Conservation (phyloP, 1,140 invertebrate genomes). For the Contarinia nasturtii region DNA sequence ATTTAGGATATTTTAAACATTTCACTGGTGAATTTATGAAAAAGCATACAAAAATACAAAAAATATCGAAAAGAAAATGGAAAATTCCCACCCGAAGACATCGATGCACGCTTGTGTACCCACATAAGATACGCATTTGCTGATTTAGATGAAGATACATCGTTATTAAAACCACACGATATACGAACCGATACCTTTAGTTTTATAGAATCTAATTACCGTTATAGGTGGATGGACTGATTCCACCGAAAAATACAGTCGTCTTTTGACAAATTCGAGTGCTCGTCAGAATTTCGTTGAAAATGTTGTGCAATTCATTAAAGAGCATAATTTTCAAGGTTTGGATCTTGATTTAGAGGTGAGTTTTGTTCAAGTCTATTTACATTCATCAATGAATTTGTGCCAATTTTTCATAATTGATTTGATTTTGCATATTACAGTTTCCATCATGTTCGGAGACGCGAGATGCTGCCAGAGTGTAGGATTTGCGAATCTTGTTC, state of each 20-base stretch:
- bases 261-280: conserved; percentile 51
- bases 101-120: conserved; percentile 64
- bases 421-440: conserved; percentile 1
- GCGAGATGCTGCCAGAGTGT: conserved; percentile 38
- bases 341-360: conserved; percentile 74
- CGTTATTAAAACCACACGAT: conserved; percentile 59
- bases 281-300: conserved; percentile 50
- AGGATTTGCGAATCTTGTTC: conserved; percentile 48
- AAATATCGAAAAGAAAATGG: conserved; percentile 56
- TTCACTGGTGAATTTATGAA: no score
- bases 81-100: conserved; percentile 67
- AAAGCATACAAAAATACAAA: no score
- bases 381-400: not conserved
- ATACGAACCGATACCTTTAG: conserved; percentile 72
- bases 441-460: conserved; percentile 22
- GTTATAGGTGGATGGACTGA: conserved; percentile 84
- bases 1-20: no score
- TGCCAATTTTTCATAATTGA: not conserved
- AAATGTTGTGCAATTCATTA: conserved; percentile 54
- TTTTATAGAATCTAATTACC: conserved; percentile 27
- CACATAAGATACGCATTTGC: conserved; percentile 82
- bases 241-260: conserved; percentile 66
- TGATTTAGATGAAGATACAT: conserved; percentile 51
- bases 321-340: conserved; percentile 67
- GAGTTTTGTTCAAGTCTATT: no score